These are phyloP conservation scores for Chaetorhynchus papuensis DNA, from an alignment of 2,113 vertebrate genomes.

Conservation along the genomic window DNA sequence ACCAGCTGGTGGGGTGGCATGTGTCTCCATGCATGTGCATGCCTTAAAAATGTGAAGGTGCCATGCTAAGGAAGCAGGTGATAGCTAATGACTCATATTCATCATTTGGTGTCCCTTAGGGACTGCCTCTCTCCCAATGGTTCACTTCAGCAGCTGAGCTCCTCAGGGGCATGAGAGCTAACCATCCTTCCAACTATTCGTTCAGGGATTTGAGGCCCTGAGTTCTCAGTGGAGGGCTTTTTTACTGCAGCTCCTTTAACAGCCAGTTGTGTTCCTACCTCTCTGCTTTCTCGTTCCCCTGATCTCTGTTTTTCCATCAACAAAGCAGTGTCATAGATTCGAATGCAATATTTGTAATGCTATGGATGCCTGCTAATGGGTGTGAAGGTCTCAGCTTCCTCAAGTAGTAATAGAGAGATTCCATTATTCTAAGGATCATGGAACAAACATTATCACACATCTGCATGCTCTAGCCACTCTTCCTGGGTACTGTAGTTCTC, in stretches of 20 bases:
- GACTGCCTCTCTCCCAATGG: background rate
- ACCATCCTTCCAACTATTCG: background rate
- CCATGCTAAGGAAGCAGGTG: background rate
- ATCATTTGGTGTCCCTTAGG: background rate
- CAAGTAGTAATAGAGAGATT: background rate
- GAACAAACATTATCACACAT: background rate
- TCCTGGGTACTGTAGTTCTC: background rate
- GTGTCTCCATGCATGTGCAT: fast-evolving
- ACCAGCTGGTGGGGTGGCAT: background rate
- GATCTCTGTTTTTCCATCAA: background rate
- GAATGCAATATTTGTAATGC: background rate
- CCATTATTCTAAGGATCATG: background rate
- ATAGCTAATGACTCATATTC: background rate
- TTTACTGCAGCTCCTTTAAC: background rate
- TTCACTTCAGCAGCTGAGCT: background rate
- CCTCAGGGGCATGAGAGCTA: fast-evolving
- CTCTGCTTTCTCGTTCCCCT: background rate
- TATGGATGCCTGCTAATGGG: background rate
- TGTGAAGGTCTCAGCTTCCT: background rate
- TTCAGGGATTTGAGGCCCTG: background rate
- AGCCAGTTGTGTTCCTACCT: background rate
- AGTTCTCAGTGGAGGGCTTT: background rate
- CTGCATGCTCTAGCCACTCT: background rate
- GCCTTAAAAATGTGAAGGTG: background rate
- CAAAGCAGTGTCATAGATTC: background rate